A percentile compares a stretch with the other conserved stretches of the same genome.
These are phyloP conservation scores for Bradypodion pumilum DNA, from an alignment of 2,797 vertebrate species.

Conservation along the genomic window DNA sequence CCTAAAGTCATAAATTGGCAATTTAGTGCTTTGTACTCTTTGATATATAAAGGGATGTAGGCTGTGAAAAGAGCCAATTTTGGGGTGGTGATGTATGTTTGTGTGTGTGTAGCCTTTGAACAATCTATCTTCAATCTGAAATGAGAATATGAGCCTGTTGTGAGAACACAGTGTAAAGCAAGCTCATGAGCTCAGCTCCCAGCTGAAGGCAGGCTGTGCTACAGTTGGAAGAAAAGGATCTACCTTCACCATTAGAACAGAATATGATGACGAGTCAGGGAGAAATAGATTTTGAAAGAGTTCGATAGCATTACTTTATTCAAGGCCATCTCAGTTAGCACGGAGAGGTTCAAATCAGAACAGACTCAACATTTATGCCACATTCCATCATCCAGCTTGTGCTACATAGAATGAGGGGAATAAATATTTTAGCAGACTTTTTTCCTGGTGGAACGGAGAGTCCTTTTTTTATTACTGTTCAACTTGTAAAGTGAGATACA, in stretches of 20 bases:
- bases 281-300: neutral
- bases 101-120: neutral
- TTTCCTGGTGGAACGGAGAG: neutral
- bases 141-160: conserved; percentile 16
- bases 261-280: neutral
- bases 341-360: neutral
- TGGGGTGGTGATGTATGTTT: fast-evolving
- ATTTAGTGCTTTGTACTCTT: conserved; percentile 2
- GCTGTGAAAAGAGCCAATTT: neutral
- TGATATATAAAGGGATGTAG: neutral
- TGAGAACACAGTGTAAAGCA: conserved; percentile 13
- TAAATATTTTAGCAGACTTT: neutral
- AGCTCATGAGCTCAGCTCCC: neutral
- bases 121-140: conserved; percentile 16
- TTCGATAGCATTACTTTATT: neutral
- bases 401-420: neutral
- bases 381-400: neutral
- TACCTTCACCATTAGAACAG: neutral
- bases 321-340: neutral
- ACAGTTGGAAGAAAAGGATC: neutral
- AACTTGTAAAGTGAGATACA: neutral
- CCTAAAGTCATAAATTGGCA: conserved; percentile 10
- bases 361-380: neutral
- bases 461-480: conserved; percentile 18
- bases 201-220: conserved; percentile 1